phyloP scores from a whole-genome alignment of 2,888 invertebrate species.

The Amiota minor region DNA sequence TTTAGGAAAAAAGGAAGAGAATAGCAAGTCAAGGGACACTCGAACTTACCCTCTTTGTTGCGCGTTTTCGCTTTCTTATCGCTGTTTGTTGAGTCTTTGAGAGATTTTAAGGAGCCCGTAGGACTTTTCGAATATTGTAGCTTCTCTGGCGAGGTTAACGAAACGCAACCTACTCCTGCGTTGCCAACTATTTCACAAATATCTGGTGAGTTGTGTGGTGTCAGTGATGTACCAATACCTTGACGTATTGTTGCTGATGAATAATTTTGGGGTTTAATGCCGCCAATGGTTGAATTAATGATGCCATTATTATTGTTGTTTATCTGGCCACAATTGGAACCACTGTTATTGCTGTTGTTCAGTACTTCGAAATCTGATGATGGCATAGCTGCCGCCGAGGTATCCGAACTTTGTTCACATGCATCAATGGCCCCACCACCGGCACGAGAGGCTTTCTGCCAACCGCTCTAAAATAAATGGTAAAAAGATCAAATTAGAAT shows the following conservation, averaged over 20 bases:
- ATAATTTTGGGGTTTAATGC: constrained; percentile 64
- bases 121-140: constrained; percentile 75
- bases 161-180: constrained; percentile 50
- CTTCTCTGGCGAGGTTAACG: constrained; percentile 69
- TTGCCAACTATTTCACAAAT: constrained; percentile 69
- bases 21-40: neutral
- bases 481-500: neutral
- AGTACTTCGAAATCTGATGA: constrained; percentile 50
- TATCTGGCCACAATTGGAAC: constrained; percentile 22
- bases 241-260: constrained; percentile 72
- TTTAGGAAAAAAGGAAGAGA: neutral
- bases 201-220: constrained; percentile 67
- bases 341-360: constrained; percentile 52
- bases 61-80: constrained; percentile 72
- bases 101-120: constrained; percentile 76
- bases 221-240: constrained; percentile 71
- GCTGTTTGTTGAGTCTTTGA: constrained; percentile 73
- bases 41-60: constrained; percentile 72
- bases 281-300: neutral
- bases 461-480: constrained; percentile 53
- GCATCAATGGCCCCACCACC: constrained; percentile 54
- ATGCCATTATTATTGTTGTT: constrained; percentile 36
- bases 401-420: constrained; percentile 54
- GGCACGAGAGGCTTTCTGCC: constrained; percentile 59
- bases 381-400: constrained; percentile 46